phyloP scores from a whole-genome alignment of 2,113 vertebrate species.

The Amblyornis subalaris region DNA sequence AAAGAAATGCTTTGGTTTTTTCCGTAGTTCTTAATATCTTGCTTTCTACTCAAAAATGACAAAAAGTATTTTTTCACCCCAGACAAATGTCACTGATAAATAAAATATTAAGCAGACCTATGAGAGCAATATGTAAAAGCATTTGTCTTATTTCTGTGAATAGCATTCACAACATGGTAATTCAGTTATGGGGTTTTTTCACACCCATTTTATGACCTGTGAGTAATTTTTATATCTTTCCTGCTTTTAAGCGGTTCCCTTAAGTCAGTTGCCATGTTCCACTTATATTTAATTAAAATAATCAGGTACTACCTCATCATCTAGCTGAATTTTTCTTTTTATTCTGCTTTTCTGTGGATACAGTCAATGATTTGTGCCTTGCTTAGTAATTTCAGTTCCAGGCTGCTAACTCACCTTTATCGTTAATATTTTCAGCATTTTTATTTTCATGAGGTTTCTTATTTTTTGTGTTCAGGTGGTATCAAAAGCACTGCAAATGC shows the following conservation, averaged over 20 bases:
- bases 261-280: background rate
- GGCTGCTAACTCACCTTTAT: background rate
- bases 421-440: background rate
- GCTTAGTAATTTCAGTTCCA: background rate
- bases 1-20: background rate
- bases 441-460: background rate
- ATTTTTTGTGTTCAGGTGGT: background rate
- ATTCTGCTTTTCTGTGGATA: background rate
- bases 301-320: background rate
- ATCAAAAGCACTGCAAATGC: background rate
- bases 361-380: background rate
- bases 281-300: background rate
- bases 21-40: background rate
- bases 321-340: background rate
- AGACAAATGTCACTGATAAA: background rate
- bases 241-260: background rate
- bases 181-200: background rate
- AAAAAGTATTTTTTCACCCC: background rate
- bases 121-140: background rate
- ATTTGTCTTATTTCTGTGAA: background rate
- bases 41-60: background rate
- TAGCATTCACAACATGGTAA: background rate
- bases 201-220: background rate
- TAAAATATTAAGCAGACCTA: background rate
- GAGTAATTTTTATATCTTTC: background rate